A percentile compares a stretch with the other conserved stretches of the same genome.
These are phyloP conservation scores for Lutjanus argentimaculatus DNA, from an alignment of 2,797 vertebrate species.

Conservation along the genomic window DNA sequence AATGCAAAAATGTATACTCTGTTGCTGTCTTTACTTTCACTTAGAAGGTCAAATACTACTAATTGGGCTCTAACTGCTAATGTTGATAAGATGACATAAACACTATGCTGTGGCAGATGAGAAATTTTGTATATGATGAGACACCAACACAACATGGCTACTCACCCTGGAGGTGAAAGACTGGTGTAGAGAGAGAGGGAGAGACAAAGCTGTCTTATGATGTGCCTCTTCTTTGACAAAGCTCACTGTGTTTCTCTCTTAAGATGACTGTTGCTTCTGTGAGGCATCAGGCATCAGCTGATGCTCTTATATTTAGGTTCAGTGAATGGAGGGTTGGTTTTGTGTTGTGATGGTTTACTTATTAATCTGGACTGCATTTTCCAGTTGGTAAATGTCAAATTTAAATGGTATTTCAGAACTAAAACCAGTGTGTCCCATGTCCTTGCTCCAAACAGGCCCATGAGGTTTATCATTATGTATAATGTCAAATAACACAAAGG, in stretches of 20 bases:
- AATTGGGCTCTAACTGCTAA: too few species aligned
- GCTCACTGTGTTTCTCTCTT: constrained; percentile 55
- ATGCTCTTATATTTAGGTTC: constrained; percentile 43
- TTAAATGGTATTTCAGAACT: neutral
- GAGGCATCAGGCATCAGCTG: constrained; percentile 59
- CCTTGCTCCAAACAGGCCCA: neutral
- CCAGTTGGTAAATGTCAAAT: neutral
- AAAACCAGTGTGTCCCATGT: neutral
- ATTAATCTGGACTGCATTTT: neutral
- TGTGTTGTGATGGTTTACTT: neutral
- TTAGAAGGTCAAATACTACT: too few species aligned
- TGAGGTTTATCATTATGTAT: neutral
- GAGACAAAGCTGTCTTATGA: constrained; percentile 58
- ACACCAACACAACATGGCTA: neutral
- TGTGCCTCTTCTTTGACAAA: constrained; percentile 58
- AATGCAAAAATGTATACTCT: too few species aligned
- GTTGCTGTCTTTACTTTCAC: too few species aligned
- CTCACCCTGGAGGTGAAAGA: constrained; percentile 27
- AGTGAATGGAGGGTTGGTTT: neutral
- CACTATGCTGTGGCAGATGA: too few species aligned
- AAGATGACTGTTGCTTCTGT: constrained; percentile 44
- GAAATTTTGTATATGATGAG: neutral
- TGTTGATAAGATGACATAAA: too few species aligned
- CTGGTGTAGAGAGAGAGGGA: constrained; percentile 31
- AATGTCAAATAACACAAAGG: too few species aligned